Conservation (phyloP, 1,140 invertebrate species). For the Pinna nobilis region DNA sequence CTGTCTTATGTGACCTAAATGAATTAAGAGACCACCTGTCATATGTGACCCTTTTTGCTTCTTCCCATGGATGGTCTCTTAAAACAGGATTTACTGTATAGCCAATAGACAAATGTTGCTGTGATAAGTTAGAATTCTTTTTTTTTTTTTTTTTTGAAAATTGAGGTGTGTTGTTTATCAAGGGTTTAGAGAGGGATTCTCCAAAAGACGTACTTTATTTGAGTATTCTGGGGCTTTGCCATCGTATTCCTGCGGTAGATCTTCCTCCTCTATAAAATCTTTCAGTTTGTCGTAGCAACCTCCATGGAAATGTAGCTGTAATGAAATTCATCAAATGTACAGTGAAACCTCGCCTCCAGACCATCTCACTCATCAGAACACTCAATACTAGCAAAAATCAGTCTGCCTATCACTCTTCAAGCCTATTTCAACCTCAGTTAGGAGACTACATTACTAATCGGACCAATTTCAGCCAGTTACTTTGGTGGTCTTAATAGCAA, state of each 20-base stretch:
- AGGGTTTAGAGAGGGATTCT: background rate
- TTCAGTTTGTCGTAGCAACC: slow-evolving; percentile 48
- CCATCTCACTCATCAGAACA: too few relatives aligned
- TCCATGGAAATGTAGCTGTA: slow-evolving; percentile 62
- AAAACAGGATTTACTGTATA: background rate
- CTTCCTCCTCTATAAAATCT: slow-evolving; percentile 53
- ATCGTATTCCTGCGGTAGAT: slow-evolving; percentile 59
- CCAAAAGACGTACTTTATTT: slow-evolving; percentile 42
- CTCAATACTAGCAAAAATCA: too few relatives aligned
- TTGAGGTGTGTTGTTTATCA: background rate
- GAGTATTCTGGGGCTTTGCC: slow-evolving; percentile 49
- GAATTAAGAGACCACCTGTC: too few relatives aligned
- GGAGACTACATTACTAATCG: too few relatives aligned
- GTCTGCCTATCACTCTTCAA: too few relatives aligned
- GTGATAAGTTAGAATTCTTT: background rate
- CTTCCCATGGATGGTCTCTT: too few relatives aligned
- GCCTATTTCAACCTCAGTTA: too few relatives aligned
- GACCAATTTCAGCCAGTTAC: too few relatives aligned
- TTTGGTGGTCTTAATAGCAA: too few relatives aligned
- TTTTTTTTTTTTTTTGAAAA: background rate
- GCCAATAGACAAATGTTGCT: background rate
- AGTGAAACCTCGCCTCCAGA: too few relatives aligned
- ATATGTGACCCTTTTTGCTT: too few relatives aligned
- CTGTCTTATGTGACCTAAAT: too few relatives aligned
- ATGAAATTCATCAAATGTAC: slow-evolving; percentile 24